phyloP scores from a whole-genome alignment of 2,888 invertebrate genomes.

The Agrochola lychnidis region DNA sequence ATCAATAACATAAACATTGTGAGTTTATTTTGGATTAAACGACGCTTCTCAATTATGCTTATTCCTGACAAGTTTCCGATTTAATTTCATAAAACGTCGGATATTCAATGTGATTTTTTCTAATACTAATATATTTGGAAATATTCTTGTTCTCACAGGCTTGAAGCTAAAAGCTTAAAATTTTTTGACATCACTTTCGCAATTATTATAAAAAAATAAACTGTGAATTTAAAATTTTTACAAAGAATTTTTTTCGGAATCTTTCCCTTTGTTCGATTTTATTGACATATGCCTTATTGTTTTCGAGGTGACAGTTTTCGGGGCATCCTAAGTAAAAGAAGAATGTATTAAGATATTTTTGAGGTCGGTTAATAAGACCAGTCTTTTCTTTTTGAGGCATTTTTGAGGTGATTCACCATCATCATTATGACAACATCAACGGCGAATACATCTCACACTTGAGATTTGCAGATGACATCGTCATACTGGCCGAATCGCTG shows the following conservation, averaged over 20 bases:
- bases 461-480: too few species aligned
- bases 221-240: conserved; percentile 44
- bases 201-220: conserved; percentile 10
- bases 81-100: not conserved
- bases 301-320: conserved; percentile 46
- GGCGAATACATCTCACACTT: too few species aligned
- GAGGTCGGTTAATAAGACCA: not conserved
- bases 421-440: not conserved
- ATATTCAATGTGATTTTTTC: not conserved
- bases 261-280: conserved; percentile 35
- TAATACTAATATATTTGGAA: not conserved
- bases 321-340: conserved; percentile 41
- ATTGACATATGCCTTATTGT: conserved; percentile 41
- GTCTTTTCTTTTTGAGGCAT: not conserved
- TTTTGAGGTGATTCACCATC: not conserved
- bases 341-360: conserved; percentile 22
- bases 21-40: not conserved
- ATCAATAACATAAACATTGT: not conserved
- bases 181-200: conserved; percentile 11
- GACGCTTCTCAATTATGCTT: not conserved
- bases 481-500: too few species aligned
- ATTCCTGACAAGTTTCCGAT: not conserved
- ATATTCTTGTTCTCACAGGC: not conserved
- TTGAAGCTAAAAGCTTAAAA: not conserved
- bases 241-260: conserved; percentile 49